Percentiles rank a stretch among this genome's conserved stretches.
These are phyloP conservation scores for Grallaria varia DNA, from an alignment of 2,113 vertebrate genomes.

Conservation along the genomic window DNA sequence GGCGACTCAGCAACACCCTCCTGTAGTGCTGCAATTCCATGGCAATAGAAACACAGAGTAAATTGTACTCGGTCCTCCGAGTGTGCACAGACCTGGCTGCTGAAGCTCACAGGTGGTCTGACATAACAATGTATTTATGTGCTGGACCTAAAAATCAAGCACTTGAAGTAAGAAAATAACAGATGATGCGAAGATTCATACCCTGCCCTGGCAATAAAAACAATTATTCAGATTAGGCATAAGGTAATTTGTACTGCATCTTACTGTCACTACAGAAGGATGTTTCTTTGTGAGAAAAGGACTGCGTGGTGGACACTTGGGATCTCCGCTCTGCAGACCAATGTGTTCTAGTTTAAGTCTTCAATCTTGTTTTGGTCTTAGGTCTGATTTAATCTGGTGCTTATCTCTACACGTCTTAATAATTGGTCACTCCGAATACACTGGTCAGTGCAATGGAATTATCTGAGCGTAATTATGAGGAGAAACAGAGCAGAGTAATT, in stretches of 20 bases:
- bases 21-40: background rate
- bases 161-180: background rate
- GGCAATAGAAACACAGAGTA: background rate
- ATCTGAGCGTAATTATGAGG: background rate
- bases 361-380: background rate
- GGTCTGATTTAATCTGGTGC: background rate
- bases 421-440: background rate
- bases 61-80: background rate
- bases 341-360: background rate
- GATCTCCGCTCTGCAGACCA: background rate
- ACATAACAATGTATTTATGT: background rate
- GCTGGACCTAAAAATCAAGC: background rate
- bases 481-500: background rate
- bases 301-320: rapidly evolving
- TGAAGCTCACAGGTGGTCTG: background rate
- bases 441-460: background rate
- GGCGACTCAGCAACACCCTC: background rate
- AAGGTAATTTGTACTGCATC: background rate
- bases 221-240: background rate
- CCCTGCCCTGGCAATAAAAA: background rate
- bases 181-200: background rate
- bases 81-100: background rate
- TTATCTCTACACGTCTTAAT: rapidly evolving
- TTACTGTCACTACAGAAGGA: background rate
- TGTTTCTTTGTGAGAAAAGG: background rate